Percentiles rank a stretch among this genome's conserved stretches.
phyloP scores from a whole-genome alignment of 2,113 vertebrate genomes.

The Neotoma lepida region DNA sequence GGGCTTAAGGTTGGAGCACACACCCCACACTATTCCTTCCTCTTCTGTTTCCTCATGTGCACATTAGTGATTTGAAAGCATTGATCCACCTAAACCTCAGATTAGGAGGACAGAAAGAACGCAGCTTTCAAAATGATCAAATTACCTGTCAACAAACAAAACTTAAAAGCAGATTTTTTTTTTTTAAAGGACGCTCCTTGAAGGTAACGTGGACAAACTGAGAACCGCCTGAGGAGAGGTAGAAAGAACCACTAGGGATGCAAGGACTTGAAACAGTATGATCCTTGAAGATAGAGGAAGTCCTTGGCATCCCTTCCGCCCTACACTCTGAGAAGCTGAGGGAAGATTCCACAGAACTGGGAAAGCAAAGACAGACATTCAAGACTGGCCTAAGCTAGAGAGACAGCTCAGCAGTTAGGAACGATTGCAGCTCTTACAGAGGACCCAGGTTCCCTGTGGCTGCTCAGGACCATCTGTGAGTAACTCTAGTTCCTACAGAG shows the following conservation, averaged over 20 bases:
- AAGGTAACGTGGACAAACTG: not conserved
- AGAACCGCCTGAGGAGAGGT: not conserved
- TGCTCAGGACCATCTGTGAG: not conserved
- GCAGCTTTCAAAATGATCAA: slow-evolving; percentile 20
- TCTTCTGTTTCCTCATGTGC: not conserved
- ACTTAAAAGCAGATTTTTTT: not conserved
- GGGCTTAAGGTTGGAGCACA: not conserved
- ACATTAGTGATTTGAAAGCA: not conserved
- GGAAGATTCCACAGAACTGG: not conserved
- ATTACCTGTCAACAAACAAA: slow-evolving; percentile 20
- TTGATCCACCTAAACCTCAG: not conserved
- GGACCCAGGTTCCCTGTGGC: not conserved
- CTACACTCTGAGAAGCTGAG: not conserved
- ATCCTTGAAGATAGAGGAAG: not conserved
- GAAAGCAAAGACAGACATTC: not conserved
- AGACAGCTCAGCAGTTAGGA: not conserved
- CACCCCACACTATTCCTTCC: not conserved
- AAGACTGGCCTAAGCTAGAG: not conserved
- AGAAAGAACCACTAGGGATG: not conserved
- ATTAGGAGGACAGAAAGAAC: not conserved
- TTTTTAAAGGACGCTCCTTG: not conserved
- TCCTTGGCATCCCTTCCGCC: not conserved
- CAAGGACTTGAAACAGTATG: not conserved
- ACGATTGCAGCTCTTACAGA: not conserved
- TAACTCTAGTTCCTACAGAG: not conserved